These are phyloP conservation scores for Calonectris borealis DNA, from an alignment of 2,113 vertebrate species.

Conservation along the genomic window DNA sequence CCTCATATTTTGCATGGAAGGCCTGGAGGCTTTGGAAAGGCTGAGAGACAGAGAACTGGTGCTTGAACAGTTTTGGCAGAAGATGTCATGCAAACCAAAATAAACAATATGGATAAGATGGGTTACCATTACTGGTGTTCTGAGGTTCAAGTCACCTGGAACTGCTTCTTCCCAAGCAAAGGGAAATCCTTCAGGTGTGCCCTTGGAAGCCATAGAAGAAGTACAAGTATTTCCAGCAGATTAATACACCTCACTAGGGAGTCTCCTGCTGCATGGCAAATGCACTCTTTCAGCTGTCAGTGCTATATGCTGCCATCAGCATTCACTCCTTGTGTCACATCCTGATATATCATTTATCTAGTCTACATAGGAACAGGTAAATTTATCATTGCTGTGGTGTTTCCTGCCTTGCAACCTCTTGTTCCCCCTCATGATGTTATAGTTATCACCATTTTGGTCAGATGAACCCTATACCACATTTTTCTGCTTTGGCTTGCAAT, in stretches of 20 bases:
- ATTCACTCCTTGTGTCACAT: background rate
- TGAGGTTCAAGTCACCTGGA: background rate
- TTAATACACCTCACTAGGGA: background rate
- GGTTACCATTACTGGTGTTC: background rate
- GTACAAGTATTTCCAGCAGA: background rate
- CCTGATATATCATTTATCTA: background rate
- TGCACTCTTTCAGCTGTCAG: background rate
- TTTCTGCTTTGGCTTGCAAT: background rate
- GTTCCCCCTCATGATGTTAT: background rate
- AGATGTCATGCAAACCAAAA: background rate
- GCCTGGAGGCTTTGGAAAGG: background rate
- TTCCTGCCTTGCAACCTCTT: background rate
- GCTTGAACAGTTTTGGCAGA: background rate
- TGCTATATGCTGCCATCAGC: background rate
- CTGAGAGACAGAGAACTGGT: background rate
- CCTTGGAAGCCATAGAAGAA: background rate
- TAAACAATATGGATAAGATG: background rate
- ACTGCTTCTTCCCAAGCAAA: background rate
- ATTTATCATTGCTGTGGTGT: background rate
- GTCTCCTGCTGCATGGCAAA: background rate
- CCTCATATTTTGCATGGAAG: background rate
- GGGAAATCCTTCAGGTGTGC: background rate
- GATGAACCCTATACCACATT: background rate
- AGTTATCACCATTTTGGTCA: background rate
- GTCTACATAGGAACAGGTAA: background rate